These are phyloP conservation scores for Trematocara nigrifrons DNA, from an alignment of 2,113 vertebrate genomes.

Conservation along the genomic window DNA sequence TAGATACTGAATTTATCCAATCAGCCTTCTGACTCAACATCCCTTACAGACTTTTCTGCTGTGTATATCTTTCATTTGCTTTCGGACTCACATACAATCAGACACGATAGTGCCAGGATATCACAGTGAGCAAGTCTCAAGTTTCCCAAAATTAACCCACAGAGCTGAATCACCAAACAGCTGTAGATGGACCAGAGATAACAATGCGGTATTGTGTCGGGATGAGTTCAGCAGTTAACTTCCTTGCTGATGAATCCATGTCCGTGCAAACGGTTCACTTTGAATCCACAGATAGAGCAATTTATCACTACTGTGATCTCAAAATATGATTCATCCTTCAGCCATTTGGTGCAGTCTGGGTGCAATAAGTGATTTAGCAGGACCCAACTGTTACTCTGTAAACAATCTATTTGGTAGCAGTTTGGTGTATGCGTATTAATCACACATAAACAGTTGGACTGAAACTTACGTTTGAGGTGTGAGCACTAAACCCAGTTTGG, in stretches of 20 bases:
- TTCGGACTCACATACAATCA: neutral
- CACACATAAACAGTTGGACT: neutral
- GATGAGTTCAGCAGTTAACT: neutral
- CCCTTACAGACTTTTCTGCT: neutral
- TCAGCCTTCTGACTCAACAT: neutral
- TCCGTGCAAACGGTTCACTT: neutral
- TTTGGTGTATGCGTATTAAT: neutral
- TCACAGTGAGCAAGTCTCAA: neutral
- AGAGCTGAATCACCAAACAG: conserved; percentile 12
- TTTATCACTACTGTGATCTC: neutral
- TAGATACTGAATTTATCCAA: conserved; percentile 8
- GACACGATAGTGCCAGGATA: neutral
- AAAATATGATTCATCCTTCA: neutral
- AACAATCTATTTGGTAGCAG: neutral
- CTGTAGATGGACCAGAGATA: conserved; percentile 12
- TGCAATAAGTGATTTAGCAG: neutral
- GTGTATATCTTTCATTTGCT: neutral
- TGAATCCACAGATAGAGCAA: neutral
- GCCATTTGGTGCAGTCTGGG: neutral
- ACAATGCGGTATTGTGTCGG: neutral
- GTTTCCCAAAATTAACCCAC: neutral
- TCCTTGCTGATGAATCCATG: neutral
- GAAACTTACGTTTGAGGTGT: conserved; percentile 83
- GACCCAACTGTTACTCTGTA: neutral
- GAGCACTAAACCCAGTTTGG: conserved; percentile 93